These are phyloP conservation scores for Apodemia mormo DNA, from an alignment of 2,888 invertebrate species.

Conservation along the genomic window DNA sequence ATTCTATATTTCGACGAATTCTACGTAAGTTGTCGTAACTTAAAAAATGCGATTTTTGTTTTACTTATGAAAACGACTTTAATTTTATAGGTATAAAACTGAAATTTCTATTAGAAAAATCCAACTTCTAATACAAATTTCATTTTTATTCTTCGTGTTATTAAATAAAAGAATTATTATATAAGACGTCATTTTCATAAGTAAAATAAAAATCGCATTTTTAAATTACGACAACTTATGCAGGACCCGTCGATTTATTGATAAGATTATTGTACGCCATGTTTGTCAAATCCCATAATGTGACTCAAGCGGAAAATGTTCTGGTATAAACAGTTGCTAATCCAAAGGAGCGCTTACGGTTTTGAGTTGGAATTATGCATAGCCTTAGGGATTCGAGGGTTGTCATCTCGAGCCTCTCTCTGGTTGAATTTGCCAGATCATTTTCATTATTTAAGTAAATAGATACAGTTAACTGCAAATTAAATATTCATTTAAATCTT, in stretches of 20 bases:
- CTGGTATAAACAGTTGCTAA: conserved; percentile 69
- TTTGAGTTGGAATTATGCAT: conserved; percentile 73
- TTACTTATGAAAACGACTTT: too few relatives aligned
- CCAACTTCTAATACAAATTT: too few relatives aligned
- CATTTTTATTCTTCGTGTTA: too few relatives aligned
- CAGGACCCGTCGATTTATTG: background rate
- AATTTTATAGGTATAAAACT: too few relatives aligned
- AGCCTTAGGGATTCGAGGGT: conserved; percentile 70
- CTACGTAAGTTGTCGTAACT: too few relatives aligned
- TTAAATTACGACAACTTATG: too few relatives aligned
- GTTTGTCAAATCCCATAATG: conserved; percentile 45
- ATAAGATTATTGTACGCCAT: conserved; percentile 14
- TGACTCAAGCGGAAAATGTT: conserved; percentile 58
- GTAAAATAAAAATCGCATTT: too few relatives aligned
- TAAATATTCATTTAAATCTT: conserved; percentile 17
- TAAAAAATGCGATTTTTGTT: too few relatives aligned
- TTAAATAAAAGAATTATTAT: too few relatives aligned
- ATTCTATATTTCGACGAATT: too few relatives aligned
- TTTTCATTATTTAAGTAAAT: conserved; percentile 54
- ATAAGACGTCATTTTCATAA: too few relatives aligned
- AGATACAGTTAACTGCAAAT: conserved; percentile 33
- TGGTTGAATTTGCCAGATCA: conserved; percentile 59
- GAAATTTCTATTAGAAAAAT: too few relatives aligned
- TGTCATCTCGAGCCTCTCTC: conserved; percentile 65
- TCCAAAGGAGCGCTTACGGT: conserved; percentile 69